Percentiles rank a stretch among this genome's conserved stretches.
phyloP scores from a whole-genome alignment of 2,113 vertebrate species.

The Lagenorhynchus albirostris region DNA sequence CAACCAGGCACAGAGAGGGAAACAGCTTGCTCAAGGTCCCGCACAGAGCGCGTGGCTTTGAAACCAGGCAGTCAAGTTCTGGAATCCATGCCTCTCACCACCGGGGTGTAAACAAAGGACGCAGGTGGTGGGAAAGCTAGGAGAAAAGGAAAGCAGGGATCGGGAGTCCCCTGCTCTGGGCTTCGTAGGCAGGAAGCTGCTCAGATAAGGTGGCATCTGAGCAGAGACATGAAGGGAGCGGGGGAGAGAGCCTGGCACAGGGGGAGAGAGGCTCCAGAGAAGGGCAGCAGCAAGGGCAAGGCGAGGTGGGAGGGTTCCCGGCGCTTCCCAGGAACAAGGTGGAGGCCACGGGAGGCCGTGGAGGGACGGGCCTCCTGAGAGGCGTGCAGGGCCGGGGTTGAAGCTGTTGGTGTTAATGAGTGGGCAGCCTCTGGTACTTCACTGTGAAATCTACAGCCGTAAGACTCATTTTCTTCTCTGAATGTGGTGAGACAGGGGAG shows the following conservation, averaged over 20 bases:
- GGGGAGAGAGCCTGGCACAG: not conserved
- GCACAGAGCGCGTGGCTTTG: not conserved
- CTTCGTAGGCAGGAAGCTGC: not conserved
- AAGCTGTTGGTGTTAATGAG: not conserved
- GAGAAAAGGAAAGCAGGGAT: too few species aligned
- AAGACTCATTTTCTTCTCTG: not conserved
- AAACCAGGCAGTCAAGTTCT: not conserved
- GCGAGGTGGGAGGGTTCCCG: accelerated
- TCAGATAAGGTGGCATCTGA: not conserved
- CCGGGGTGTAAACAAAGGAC: not conserved
- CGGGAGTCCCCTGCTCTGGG: accelerated
- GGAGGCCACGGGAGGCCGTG: accelerated
- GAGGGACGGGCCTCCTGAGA: not conserved
- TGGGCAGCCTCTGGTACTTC: not conserved
- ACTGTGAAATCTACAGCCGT: not conserved
- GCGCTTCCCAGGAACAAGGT: not conserved
- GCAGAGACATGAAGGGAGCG: not conserved
- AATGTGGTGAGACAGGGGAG: not conserved
- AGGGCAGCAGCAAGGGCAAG: not conserved
- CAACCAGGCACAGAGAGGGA: not conserved
- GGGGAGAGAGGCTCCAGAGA: not conserved
- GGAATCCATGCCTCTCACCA: not conserved
- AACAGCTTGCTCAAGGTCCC: not conserved
- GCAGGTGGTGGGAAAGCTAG: too few species aligned
- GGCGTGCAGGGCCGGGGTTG: accelerated